Percentiles rank a stretch among this genome's conserved stretches.
Conservation (phyloP, 2,113 vertebrate genomes). For the Pelodiscus sinensis region DNA sequence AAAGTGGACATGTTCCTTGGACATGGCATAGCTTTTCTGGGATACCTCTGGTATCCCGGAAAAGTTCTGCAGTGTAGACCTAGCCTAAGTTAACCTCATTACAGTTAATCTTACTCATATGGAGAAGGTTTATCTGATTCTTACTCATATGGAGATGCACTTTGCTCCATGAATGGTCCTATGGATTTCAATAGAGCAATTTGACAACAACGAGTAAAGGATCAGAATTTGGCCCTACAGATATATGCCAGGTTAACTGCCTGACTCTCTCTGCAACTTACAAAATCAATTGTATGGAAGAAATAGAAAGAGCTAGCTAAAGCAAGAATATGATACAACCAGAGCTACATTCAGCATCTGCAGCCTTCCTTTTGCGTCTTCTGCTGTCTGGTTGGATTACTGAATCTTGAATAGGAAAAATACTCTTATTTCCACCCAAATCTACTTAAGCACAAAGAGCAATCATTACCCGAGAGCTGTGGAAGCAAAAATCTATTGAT, state of each 20-base stretch:
- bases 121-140: not conserved
- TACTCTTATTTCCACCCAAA: not conserved
- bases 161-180: rapidly evolving
- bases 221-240: not conserved
- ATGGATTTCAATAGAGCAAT: not conserved
- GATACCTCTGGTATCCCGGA: no score
- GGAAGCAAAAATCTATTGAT: not conserved
- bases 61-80: no score
- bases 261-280: not conserved
- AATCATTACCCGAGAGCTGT: not conserved
- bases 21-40: no score
- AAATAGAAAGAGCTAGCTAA: not conserved
- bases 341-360: not conserved
- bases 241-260: not conserved
- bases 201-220: not conserved
- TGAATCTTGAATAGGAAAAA: not conserved
- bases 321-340: not conserved
- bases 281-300: not conserved
- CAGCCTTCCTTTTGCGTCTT: not conserved
- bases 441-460: not conserved
- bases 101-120: no score
- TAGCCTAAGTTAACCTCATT: no score
- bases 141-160: not conserved
- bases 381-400: not conserved
- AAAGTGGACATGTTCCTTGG: no score